Evolutionary conservation across 2,113 vertebrate species (phyloP).

Genomic region (Misgurnus anguillicaudatus): DNA sequence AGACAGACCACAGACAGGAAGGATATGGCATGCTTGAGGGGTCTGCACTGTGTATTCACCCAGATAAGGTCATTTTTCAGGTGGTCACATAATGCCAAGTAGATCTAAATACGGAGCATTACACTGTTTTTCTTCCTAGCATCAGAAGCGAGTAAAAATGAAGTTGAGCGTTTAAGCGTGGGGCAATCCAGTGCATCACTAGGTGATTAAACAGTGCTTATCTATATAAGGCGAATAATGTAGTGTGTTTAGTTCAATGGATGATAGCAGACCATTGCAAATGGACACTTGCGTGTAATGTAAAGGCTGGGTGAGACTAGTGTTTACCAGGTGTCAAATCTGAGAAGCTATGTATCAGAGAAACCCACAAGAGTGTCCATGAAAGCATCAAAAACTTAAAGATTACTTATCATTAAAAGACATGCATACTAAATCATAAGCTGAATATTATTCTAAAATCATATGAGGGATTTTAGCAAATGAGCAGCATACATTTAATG

Average conservation of each 20-base stretch:
- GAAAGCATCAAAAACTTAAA: too few species aligned
- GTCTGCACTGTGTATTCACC: slow-evolving; percentile 51
- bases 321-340: background rate
- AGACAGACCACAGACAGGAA: background rate
- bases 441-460: background rate
- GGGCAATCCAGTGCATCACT: slow-evolving; percentile 68
- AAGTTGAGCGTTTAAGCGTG: slow-evolving; percentile 60
- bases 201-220: slow-evolving; percentile 74
- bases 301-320: background rate
- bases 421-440: background rate
- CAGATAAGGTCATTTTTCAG: slow-evolving; percentile 53
- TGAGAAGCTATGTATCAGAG: background rate
- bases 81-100: slow-evolving; percentile 57
- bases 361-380: background rate
- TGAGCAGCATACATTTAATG: too few species aligned
- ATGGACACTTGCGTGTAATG: slow-evolving; percentile 9
- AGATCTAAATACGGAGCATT: slow-evolving; percentile 60
- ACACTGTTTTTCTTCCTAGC: slow-evolving; percentile 56
- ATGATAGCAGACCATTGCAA: background rate
- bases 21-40: slow-evolving; percentile 13
- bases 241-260: slow-evolving; percentile 53
- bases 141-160: slow-evolving; percentile 56
- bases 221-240: slow-evolving; percentile 48
- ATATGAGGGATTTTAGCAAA: background rate
- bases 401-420: background rate